Evolutionary conservation across 2,797 vertebrate species (phyloP).

Genomic region (Fringilla coelebs): DNA sequence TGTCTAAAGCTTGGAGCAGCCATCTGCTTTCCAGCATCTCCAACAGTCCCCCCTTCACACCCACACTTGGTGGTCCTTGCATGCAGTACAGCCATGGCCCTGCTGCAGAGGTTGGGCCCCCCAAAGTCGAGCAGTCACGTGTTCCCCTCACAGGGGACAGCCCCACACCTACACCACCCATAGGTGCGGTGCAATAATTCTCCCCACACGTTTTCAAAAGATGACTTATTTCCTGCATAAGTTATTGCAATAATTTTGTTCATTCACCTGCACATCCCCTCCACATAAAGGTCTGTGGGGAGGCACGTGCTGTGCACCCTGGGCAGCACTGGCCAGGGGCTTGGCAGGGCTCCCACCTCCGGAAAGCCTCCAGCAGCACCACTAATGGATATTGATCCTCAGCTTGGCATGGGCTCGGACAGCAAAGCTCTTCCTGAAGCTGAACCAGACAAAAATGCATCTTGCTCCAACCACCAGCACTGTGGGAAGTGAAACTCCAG

Average conservation of each 20-base stretch:
- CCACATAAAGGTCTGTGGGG: rapidly evolving
- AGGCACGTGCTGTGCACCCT: background rate
- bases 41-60: background rate
- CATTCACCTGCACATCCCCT: background rate
- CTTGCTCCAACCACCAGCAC: background rate
- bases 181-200: background rate
- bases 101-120: background rate
- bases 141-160: background rate
- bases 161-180: rapidly evolving
- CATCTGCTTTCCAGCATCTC: background rate
- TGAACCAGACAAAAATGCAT: background rate
- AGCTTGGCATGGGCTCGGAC: background rate
- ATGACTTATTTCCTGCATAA: rapidly evolving
- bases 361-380: background rate
- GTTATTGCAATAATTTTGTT: background rate
- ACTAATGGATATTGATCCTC: conserved; percentile 67
- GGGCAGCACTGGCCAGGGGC: background rate
- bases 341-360: conserved; percentile 45
- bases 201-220: background rate
- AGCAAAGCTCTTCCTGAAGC: background rate
- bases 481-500: background rate
- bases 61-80: background rate
- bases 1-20: background rate
- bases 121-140: background rate
- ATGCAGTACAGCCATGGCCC: background rate